These are phyloP conservation scores for Caenorhabditis sp. DNA, from an alignment of 2,888 invertebrate species.

Conservation along the genomic window DNA sequence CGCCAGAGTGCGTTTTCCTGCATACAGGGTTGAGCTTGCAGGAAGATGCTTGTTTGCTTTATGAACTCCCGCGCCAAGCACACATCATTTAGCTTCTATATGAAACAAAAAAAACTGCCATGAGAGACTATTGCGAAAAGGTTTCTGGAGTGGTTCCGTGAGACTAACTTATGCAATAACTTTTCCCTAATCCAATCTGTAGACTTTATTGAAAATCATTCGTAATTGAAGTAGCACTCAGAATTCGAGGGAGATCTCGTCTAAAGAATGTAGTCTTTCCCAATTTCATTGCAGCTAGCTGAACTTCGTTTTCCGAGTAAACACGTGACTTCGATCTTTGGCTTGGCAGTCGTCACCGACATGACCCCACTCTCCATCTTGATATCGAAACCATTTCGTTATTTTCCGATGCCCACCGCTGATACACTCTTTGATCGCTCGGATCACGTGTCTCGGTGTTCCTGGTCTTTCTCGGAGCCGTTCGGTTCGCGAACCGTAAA, in stretches of 20 bases:
- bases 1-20: conserved; percentile 12
- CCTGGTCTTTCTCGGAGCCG: conserved; percentile 17
- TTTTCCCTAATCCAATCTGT: too few relatives aligned
- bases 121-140: not conserved
- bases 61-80: conserved; percentile 34
- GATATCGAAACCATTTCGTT: conserved; percentile 27
- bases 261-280: too few relatives aligned
- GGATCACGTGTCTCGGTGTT: conserved; percentile 44
- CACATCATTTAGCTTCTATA: conserved; percentile 45
- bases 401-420: conserved; percentile 6
- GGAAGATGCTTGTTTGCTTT: conserved; percentile 32
- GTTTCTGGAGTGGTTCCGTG: not conserved
- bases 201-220: not conserved
- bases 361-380: conserved; percentile 45
- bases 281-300: conserved; percentile 6
- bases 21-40: conserved; percentile 18
- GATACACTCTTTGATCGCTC: conserved; percentile 46
- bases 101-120: conserved; percentile 39
- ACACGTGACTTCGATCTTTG: conserved; percentile 44
- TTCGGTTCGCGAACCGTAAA: conserved; percentile 49
- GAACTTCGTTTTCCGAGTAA: conserved; percentile 17
- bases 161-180: not conserved
- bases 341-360: conserved; percentile 18
- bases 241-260: too few relatives aligned
- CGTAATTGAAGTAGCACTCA: too few relatives aligned